Conservation (phyloP, 2,888 invertebrate genomes). For the Spisula solida region DNA sequence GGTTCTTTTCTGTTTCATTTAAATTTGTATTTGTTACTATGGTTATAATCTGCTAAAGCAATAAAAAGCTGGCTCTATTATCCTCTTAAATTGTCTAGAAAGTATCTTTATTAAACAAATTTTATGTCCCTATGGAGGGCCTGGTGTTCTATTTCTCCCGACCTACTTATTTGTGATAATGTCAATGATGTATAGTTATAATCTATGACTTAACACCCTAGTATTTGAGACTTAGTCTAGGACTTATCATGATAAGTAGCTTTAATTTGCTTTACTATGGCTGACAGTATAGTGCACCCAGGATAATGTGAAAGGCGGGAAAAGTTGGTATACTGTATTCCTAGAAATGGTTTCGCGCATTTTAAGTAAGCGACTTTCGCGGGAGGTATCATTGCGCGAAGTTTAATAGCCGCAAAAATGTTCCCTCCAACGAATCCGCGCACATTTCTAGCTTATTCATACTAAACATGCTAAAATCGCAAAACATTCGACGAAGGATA, state of each 20-base stretch:
- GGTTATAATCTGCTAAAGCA: neutral
- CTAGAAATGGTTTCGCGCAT: too few species aligned
- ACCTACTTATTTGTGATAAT: neutral
- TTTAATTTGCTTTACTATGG: neutral
- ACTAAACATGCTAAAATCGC: too few species aligned
- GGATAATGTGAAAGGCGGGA: too few species aligned
- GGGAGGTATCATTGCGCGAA: too few species aligned
- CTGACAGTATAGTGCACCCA: too few species aligned
- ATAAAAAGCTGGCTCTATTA: neutral
- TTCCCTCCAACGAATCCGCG: too few species aligned
- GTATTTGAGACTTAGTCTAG: neutral
- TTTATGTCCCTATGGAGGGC: neutral
- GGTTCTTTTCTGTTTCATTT: neutral
- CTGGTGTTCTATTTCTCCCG: neutral
- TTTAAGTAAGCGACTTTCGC: too few species aligned
- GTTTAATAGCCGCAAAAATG: too few species aligned
- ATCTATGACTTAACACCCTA: neutral
- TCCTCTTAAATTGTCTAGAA: neutral
- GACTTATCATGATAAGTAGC: neutral
- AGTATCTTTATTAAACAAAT: neutral
- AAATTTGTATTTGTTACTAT: neutral
- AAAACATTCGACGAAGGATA: too few species aligned
- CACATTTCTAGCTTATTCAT: too few species aligned
- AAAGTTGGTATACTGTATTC: too few species aligned
- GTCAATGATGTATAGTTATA: neutral